phyloP scores from a whole-genome alignment of 1,140 invertebrate genomes.

The Stegodyphus dumicola region DNA sequence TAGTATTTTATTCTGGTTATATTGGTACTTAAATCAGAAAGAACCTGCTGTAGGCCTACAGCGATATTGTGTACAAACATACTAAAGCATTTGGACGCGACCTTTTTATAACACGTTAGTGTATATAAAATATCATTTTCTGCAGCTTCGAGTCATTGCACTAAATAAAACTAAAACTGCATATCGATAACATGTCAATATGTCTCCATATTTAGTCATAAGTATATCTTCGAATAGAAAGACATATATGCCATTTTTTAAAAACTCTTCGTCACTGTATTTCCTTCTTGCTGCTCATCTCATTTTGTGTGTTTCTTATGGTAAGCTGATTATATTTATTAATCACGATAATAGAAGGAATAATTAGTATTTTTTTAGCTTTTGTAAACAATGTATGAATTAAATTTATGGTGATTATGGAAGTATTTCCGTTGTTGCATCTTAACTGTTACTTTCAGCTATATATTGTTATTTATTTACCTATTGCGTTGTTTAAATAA shows the following conservation, averaged over 20 bases:
- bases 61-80: constrained; percentile 36
- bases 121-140: background rate
- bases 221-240: background rate
- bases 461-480: too few species aligned
- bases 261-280: constrained; percentile 19
- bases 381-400: too few species aligned
- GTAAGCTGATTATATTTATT: constrained; percentile 1
- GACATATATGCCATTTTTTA: constrained; percentile 16
- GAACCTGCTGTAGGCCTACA: constrained; percentile 20
- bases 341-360: too few species aligned
- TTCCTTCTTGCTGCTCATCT: constrained; percentile 43
- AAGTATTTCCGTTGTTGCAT: too few species aligned
- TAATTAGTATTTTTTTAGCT: too few species aligned
- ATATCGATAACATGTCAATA: background rate
- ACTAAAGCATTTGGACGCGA: background rate
- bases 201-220: constrained; percentile 14
- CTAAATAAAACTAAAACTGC: background rate
- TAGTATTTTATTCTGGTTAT: constrained; percentile 15
- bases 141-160: background rate
- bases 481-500: too few species aligned
- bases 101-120: background rate
- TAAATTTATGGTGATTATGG: too few species aligned
- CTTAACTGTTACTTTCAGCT: too few species aligned
- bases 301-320: constrained; percentile 17
- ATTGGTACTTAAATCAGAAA: constrained; percentile 37